phyloP scores from a whole-genome alignment of 2,113 vertebrate species.

The Equus quagga region DNA sequence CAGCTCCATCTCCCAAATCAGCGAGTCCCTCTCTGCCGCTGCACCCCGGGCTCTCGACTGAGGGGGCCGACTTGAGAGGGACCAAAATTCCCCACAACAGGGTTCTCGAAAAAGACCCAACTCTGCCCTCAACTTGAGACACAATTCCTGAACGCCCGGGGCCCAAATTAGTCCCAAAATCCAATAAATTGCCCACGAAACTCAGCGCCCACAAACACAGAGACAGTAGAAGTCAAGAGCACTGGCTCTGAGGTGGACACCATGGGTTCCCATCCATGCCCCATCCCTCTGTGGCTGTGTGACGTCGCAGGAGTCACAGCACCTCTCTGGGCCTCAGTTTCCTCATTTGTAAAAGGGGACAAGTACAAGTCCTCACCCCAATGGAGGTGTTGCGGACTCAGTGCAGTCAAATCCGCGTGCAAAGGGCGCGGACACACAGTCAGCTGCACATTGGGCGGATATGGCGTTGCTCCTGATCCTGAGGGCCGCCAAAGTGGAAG shows the following conservation, averaged over 20 bases:
- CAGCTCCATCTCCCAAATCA: accelerated
- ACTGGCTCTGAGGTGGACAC: accelerated
- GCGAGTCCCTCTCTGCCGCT: too few species aligned
- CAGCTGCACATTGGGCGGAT: accelerated
- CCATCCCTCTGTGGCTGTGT: not conserved
- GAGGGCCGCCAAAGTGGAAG: not conserved
- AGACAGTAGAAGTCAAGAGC: accelerated
- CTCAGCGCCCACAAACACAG: not conserved
- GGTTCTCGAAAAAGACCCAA: not conserved
- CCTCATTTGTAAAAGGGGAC: not conserved
- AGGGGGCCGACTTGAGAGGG: not conserved
- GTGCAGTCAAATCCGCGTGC: accelerated
- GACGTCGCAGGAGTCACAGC: not conserved
- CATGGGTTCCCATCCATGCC: accelerated
- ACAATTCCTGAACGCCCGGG: not conserved
- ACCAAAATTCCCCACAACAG: not conserved
- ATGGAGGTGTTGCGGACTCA: accelerated
- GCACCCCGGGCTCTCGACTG: not conserved
- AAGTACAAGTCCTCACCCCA: not conserved
- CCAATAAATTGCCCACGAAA: not conserved
- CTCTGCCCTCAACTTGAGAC: not conserved
- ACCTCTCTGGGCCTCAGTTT: not conserved
- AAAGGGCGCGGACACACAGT: not conserved
- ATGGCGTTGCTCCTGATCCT: not conserved
- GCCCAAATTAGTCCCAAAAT: not conserved